Conservation (phyloP, 1,140 invertebrate genomes). For the Drosophila sulfurigaster region DNA sequence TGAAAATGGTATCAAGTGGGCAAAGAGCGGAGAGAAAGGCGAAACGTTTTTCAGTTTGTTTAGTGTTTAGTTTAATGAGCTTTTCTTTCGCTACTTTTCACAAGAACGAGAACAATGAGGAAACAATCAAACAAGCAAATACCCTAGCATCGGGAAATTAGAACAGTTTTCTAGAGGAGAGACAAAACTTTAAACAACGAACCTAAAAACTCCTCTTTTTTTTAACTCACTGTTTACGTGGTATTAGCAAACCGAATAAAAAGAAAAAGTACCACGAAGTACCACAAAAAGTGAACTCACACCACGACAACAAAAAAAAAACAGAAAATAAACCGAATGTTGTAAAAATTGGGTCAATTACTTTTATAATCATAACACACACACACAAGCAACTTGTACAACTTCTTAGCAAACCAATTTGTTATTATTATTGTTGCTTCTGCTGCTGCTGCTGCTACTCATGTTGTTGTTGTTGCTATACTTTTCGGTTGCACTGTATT, state of each 20-base stretch:
- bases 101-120: slow-evolving; percentile 25
- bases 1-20: slow-evolving; percentile 20
- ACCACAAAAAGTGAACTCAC: not conserved
- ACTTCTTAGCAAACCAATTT: slow-evolving; percentile 40
- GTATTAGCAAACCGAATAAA: slow-evolving; percentile 1
- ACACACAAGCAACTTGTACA: slow-evolving; percentile 24
- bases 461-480: slow-evolving; percentile 9
- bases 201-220: too few relatives aligned
- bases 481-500: slow-evolving; percentile 13
- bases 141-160: not conserved
- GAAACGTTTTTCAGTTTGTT: slow-evolving; percentile 41
- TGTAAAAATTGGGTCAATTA: slow-evolving; percentile 62
- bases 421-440: slow-evolving; percentile 16
- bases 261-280: not conserved
- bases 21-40: slow-evolving; percentile 1
- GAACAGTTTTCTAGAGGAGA: too few relatives aligned
- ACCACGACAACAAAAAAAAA: slow-evolving; percentile 2
- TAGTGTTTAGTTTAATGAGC: slow-evolving; percentile 65
- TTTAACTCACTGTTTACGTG: not conserved
- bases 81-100: slow-evolving; percentile 51
- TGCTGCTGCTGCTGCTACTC: not conserved
- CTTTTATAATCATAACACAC: slow-evolving; percentile 61
- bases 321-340: slow-evolving; percentile 28
- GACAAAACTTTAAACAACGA: too few relatives aligned
- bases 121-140: slow-evolving; percentile 4